A percentile compares a stretch with the other conserved stretches of the same genome.
These are phyloP conservation scores for Rhinogobius similis DNA, from an alignment of 2,113 vertebrate species.

Conservation along the genomic window DNA sequence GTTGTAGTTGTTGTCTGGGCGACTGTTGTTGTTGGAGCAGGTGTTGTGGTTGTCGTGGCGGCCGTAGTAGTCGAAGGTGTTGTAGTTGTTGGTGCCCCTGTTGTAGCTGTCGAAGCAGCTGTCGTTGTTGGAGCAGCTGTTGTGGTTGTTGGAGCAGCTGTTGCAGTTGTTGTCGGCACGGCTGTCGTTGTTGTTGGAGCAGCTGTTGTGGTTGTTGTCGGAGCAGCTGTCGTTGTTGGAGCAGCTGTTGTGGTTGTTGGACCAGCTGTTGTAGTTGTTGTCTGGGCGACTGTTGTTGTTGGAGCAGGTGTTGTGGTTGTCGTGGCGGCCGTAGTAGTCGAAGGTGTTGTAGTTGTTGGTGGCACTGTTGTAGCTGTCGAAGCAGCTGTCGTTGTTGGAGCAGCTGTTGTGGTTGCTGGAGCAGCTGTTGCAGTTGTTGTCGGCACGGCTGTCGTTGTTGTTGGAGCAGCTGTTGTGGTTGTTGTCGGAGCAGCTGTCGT, in stretches of 20 bases:
- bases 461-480: not conserved
- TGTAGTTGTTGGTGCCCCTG: not conserved
- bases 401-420: not conserved
- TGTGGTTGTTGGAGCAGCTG: no score
- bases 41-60: not conserved
- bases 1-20: no score
- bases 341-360: not conserved
- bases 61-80: not conserved
- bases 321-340: not conserved
- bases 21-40: no score
- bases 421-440: not conserved
- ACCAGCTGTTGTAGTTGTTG: not conserved
- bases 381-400: not conserved
- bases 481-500: not conserved
- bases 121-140: not conserved
- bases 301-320: not conserved
- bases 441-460: not conserved
- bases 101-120: not conserved
- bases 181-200: not conserved
- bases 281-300: not conserved
- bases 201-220: not conserved
- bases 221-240: not conserved
- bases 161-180: no score
- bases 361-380: not conserved
- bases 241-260: not conserved